Evolutionary conservation across 1,140 invertebrate genomes (phyloP).

Genomic region (Formica exsecta): DNA sequence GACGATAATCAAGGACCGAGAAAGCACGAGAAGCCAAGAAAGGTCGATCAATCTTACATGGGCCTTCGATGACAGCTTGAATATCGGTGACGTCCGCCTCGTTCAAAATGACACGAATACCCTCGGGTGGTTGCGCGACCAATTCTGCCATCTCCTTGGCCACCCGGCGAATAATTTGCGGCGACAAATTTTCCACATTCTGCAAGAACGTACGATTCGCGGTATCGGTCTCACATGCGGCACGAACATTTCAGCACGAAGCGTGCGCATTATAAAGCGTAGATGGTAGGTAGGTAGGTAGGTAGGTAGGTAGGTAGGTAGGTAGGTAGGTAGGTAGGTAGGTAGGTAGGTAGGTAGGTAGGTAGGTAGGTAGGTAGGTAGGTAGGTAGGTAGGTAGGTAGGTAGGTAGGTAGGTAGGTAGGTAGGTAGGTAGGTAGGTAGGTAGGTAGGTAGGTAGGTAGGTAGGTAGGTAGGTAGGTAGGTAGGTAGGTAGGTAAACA

Average conservation of each 20-base stretch:
- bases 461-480: background rate
- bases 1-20: background rate
- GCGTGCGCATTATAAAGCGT: background rate
- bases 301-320: too few species aligned
- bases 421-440: background rate
- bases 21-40: background rate
- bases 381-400: background rate
- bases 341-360: background rate
- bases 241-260: background rate
- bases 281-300: background rate
- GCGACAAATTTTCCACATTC: conserved; percentile 97
- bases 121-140: conserved; percentile 93
- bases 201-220: conserved; percentile 78
- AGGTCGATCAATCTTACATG: conserved; percentile 87
- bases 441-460: background rate
- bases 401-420: background rate
- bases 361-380: background rate
- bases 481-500: background rate
- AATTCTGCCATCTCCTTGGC: conserved; percentile 94
- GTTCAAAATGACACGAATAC: conserved; percentile 94
- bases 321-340: background rate
- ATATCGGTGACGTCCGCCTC: conserved; percentile 97
- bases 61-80: conserved; percentile 96
- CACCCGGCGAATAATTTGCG: conserved; percentile 95
- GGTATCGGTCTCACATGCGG: background rate